phyloP scores from a whole-genome alignment of 2,888 invertebrate species.

The Trachelus stipa region DNA sequence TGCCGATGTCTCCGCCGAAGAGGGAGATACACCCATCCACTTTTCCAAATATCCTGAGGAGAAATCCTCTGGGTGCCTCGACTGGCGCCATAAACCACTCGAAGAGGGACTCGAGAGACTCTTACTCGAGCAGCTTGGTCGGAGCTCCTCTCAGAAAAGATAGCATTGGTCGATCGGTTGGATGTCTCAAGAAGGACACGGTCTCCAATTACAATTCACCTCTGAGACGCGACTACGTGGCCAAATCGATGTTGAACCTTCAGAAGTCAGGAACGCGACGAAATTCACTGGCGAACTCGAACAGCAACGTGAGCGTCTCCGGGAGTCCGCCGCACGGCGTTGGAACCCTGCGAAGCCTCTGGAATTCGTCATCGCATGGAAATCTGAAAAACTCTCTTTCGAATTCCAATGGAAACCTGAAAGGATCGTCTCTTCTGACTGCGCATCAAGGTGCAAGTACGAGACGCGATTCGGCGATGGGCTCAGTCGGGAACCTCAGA shows the following conservation, averaged over 20 bases:
- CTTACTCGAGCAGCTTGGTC: constrained; percentile 36
- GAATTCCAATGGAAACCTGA: constrained; percentile 52
- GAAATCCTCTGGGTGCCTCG: constrained; percentile 69
- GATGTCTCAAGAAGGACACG: constrained; percentile 57
- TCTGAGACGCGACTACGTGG: constrained; percentile 59
- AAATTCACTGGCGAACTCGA: constrained; percentile 33
- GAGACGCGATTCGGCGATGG: constrained; percentile 52
- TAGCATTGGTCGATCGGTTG: constrained; percentile 61
- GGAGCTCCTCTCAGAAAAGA: constrained; percentile 66
- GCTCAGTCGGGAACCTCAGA: constrained; percentile 48
- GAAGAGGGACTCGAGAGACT: constrained; percentile 41
- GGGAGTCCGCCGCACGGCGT: constrained; percentile 54
- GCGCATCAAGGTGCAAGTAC: constrained; percentile 42
- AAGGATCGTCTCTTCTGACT: constrained; percentile 47
- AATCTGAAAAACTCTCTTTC: constrained; percentile 57
- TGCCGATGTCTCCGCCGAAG: constrained; percentile 70
- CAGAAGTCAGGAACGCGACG: constrained; percentile 45
- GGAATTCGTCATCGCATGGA: constrained; percentile 54
- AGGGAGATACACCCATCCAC: constrained; percentile 78
- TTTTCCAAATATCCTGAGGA: constrained; percentile 76
- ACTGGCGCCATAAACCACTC: constrained; percentile 56
- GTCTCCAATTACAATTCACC: constrained; percentile 52
- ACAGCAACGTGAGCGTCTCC: constrained; percentile 45
- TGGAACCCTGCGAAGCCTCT: constrained; percentile 68
- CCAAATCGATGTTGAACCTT: constrained; percentile 61